Conservation (phyloP, 2,797 vertebrate genomes). For the Anabas testudineus region DNA sequence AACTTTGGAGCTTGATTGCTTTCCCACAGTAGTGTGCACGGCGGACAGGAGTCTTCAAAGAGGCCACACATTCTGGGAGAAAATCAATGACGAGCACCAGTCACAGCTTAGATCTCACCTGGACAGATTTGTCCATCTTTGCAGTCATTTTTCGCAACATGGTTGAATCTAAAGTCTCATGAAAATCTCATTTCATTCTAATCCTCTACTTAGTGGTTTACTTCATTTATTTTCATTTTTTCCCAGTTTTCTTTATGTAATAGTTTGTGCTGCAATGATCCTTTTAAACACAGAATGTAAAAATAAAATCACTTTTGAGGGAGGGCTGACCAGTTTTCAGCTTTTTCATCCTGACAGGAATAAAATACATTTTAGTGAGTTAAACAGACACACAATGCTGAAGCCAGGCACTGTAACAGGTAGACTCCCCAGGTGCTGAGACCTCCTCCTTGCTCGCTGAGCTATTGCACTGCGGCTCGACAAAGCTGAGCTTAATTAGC, state of each 20-base stretch:
- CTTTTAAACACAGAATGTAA: not conserved
- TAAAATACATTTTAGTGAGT: slow-evolving; percentile 11
- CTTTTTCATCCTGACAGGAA: not conserved
- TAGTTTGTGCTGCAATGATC: not conserved
- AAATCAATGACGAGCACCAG: slow-evolving; percentile 76
- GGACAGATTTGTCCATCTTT: slow-evolving; percentile 28
- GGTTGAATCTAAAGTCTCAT: slow-evolving; percentile 8
- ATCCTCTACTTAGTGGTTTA: not conserved
- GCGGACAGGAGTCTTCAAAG: slow-evolving; percentile 66
- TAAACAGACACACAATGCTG: slow-evolving; percentile 27
- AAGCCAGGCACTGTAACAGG: slow-evolving; percentile 87
- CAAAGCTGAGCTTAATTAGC: slow-evolving; percentile 98
- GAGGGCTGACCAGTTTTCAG: not conserved
- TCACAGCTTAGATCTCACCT: slow-evolving; percentile 52
- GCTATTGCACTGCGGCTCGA: slow-evolving; percentile 88
- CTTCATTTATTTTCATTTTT: not conserved
- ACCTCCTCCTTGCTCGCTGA: slow-evolving; percentile 82
- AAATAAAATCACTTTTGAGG: not conserved
- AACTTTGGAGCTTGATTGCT: slow-evolving; percentile 79
- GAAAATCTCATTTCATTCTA: not conserved
- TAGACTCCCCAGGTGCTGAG: slow-evolving; percentile 92
- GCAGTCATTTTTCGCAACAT: slow-evolving; percentile 7
- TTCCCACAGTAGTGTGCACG: slow-evolving; percentile 60
- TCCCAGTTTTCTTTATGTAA: no score
- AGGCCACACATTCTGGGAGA: slow-evolving; percentile 39